Evolutionary conservation across 1,140 invertebrate species (phyloP), one percentile per base, ranked within the genome.

Genomic region (Drosophila micromelanica): DNA sequence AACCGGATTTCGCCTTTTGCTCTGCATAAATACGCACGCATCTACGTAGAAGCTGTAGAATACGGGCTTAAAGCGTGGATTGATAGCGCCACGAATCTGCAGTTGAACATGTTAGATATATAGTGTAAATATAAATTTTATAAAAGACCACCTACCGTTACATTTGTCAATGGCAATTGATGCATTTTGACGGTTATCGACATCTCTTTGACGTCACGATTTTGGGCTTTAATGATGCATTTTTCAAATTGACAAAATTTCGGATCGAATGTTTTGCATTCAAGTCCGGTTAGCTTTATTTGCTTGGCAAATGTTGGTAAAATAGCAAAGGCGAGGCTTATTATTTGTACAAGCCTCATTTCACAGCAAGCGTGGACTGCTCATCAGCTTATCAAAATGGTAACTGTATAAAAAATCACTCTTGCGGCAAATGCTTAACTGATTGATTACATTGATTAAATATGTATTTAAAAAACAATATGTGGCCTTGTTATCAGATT

Each of bases 1-100:
- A 1, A 74, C 11, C 0, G 65, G 59, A 70, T 74, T 74, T n/a
- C 71, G 64, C 1, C 20, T 49, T 8, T 35, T 37, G 60, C 8
- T 35, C 2, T 5, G 3, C 12, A 51, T 13, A 6, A 52, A 52
- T 2, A 35, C 13, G 49, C 49, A 52, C 0, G 3, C 49, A 12
- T 52, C 30, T 5, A 52, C 11, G 5, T 35, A 1, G 9, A 13
- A 32, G 1, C 9, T 11, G 11, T 37, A 52, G 8, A 52, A 35
- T 27, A 17, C 17, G 12, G n/a, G 11, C 37, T 20, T 5, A 12
- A 57, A 40, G 37, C 37, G 40, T 12, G 11, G 46, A 6, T 30
- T 49, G 23, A 49, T 49, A 30, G 13, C n/a, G 6, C 23, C 23
- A 8, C n/a, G 12, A 8, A 49, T 3, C 23, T 49, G 46, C n/a